Percentiles rank a stretch among this genome's conserved stretches.
These are phyloP conservation scores for Pogonocichla stellata DNA, from an alignment of 2,113 vertebrate species.

Conservation along the genomic window DNA sequence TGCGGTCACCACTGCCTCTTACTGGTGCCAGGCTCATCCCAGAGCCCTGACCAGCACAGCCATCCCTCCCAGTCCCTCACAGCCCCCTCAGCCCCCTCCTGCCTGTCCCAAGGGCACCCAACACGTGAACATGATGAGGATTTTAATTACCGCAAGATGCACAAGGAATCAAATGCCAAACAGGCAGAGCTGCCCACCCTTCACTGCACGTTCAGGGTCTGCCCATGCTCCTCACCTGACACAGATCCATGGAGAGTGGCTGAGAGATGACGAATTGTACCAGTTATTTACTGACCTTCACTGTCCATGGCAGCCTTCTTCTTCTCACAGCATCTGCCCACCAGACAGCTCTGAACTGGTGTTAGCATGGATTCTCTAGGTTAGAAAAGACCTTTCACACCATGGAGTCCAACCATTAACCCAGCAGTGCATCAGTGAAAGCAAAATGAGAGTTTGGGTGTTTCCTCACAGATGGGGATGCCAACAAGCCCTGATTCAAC, in stretches of 20 bases:
- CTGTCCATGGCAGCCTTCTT: neutral
- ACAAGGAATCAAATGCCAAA: neutral
- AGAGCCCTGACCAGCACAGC: neutral
- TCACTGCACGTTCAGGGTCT: fast-evolving
- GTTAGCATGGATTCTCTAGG: neutral
- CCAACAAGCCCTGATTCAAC: neutral
- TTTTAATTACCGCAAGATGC: neutral
- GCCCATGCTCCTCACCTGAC: fast-evolving
- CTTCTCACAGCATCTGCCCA: neutral
- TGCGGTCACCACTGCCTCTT: fast-evolving
- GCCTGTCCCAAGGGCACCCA: neutral
- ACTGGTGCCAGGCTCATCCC: neutral
- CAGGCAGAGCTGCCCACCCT: neutral
- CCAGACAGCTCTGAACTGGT: neutral
- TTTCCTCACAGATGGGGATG: neutral
- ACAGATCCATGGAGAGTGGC: fast-evolving
- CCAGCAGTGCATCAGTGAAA: neutral
- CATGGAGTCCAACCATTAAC: neutral
- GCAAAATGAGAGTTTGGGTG: neutral
- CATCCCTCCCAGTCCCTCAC: fast-evolving
- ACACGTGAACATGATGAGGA: fast-evolving
- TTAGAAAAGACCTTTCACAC: neutral
- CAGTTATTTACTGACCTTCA: no score
- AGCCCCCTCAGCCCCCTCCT: neutral
- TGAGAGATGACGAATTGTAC: fast-evolving